These are phyloP conservation scores for Lepidurus arcticus DNA, from an alignment of 1,140 invertebrate genomes.

Conservation along the genomic window DNA sequence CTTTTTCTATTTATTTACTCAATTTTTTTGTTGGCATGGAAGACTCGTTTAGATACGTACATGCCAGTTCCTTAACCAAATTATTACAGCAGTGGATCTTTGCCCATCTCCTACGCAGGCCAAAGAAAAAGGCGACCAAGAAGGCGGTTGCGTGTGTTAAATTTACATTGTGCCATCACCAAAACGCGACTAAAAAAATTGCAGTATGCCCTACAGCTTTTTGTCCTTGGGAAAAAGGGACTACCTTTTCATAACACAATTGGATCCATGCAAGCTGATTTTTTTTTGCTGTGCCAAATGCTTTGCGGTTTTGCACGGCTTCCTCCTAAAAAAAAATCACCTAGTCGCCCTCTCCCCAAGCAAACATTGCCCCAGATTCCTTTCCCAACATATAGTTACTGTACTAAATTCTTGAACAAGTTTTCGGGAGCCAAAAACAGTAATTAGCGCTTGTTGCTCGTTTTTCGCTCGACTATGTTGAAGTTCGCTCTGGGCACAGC, in stretches of 20 bases:
- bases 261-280: background rate
- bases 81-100: slow-evolving; percentile 62
- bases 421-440: background rate
- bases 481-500: background rate
- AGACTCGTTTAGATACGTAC: too few species aligned
- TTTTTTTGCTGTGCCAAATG: slow-evolving; percentile 18
- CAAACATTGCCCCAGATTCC: background rate
- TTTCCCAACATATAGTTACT: background rate
- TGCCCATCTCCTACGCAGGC: slow-evolving; percentile 65
- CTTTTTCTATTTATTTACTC: slow-evolving; percentile 25
- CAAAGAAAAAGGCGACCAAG: slow-evolving; percentile 64
- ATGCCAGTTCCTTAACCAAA: slow-evolving; percentile 47
- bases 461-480: background rate
- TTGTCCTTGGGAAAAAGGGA: background rate
- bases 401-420: background rate
- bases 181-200: background rate
- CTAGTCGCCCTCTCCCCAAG: background rate
- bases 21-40: background rate
- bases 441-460: background rate
- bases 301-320: slow-evolving; percentile 51
- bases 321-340: slow-evolving; percentile 19
- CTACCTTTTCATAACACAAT: background rate
- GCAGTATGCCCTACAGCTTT: background rate
- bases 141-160: slow-evolving; percentile 74
- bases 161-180: slow-evolving; percentile 7